A percentile compares a stretch with the other conserved stretches of the same genome.
phyloP scores from a whole-genome alignment of 2,797 vertebrate genomes.

The Masticophis lateralis region DNA sequence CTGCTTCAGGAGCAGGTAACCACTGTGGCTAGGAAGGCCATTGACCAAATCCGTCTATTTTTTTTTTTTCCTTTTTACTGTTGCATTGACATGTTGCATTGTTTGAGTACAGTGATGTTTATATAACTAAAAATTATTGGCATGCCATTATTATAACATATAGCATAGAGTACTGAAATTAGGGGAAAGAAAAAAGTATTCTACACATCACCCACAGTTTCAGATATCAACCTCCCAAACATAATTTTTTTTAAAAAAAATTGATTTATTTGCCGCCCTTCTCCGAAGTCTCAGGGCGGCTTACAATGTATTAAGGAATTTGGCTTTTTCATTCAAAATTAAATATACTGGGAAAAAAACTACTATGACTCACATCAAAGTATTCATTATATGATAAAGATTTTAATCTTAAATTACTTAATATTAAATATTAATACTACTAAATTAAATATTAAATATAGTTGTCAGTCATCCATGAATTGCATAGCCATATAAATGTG shows the following conservation, averaged over 20 bases:
- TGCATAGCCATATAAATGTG: neutral
- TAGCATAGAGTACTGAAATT: neutral
- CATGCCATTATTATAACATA: neutral
- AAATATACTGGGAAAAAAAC: neutral
- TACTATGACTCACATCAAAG: neutral
- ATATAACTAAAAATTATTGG: neutral
- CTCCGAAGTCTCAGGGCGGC: too few species aligned
- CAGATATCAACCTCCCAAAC: neutral
- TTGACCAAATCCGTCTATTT: neutral
- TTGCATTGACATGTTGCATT: neutral
- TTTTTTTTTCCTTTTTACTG: rapidly evolving
- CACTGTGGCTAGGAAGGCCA: neutral
- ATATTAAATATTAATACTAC: neutral
- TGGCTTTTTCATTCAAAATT: neutral
- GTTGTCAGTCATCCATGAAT: neutral
- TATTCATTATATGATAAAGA: neutral
- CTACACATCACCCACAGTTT: neutral
- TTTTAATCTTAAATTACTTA: neutral
- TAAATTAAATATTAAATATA: neutral
- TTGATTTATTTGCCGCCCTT: too few species aligned
- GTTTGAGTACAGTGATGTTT: neutral
- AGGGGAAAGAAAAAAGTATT: neutral
- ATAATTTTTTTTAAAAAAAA: neutral
- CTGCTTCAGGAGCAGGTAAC: neutral
- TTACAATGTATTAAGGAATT: neutral